phyloP scores from a whole-genome alignment of 2,113 vertebrate species.

The Narcine bancroftii region DNA sequence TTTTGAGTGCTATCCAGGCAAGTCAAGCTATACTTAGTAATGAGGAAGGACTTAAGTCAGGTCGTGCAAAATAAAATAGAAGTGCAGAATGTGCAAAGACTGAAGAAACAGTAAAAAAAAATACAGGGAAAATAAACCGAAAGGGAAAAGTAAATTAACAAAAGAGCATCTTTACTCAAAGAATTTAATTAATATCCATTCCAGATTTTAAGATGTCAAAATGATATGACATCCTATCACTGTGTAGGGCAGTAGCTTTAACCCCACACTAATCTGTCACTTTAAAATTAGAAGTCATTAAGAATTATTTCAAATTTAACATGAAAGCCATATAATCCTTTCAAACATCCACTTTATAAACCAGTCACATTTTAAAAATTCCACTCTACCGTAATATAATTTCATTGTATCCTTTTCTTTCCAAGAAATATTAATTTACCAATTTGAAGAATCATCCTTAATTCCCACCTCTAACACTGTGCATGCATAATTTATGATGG shows the following conservation, averaged over 20 bases:
- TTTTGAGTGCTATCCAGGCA: too few species aligned
- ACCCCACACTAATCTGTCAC: not conserved
- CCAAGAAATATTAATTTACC: not conserved
- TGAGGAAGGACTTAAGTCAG: too few species aligned
- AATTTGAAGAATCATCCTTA: not conserved
- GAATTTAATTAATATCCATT: not conserved
- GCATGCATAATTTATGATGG: not conserved
- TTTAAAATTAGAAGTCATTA: not conserved
- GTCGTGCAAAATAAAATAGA: too few species aligned
- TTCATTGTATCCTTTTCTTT: not conserved
- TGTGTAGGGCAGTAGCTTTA: not conserved
- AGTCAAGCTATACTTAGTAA: too few species aligned
- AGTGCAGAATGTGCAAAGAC: not conserved
- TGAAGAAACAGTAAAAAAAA: not conserved
- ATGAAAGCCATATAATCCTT: not conserved
- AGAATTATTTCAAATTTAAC: not conserved
- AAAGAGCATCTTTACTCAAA: not conserved
- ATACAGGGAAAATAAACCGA: not conserved
- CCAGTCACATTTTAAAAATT: not conserved
- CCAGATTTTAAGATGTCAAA: not conserved
- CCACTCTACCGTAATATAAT: not conserved
- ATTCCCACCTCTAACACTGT: not conserved
- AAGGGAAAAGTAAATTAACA: not conserved
- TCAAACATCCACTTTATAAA: not conserved
- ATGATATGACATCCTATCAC: not conserved